These are phyloP conservation scores for Psophia crepitans DNA, from an alignment of 2,113 vertebrate species.

Conservation along the genomic window DNA sequence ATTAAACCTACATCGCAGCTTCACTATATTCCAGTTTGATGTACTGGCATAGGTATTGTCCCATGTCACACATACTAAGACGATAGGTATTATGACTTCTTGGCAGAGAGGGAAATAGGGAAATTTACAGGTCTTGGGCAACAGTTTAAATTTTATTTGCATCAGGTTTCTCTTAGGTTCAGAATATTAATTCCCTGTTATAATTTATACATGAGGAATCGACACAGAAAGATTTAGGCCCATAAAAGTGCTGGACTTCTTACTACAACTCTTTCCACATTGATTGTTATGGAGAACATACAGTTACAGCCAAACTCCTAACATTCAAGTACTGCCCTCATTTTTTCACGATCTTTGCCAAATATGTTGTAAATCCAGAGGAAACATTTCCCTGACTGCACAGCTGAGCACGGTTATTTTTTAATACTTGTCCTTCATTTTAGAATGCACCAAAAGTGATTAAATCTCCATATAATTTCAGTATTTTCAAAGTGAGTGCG, in stretches of 20 bases:
- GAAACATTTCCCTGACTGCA: neutral
- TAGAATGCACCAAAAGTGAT: neutral
- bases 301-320: neutral
- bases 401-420: neutral
- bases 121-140: too few relatives aligned
- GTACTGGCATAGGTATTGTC: neutral
- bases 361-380: neutral
- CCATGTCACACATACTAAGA: neutral
- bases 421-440: neutral
- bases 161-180: neutral
- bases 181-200: neutral
- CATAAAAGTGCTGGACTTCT: neutral
- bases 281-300: conserved; percentile 12
- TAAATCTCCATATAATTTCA: neutral
- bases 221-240: neutral
- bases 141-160: neutral
- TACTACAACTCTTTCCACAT: neutral
- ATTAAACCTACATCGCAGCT: neutral
- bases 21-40: neutral
- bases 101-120: neutral
- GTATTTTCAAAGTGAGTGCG: neutral
- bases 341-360: neutral
- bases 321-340: neutral
- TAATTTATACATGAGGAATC: neutral
- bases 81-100: neutral